These are phyloP conservation scores for Ips typographus DNA, from an alignment of 1,140 invertebrate species.

Conservation along the genomic window DNA sequence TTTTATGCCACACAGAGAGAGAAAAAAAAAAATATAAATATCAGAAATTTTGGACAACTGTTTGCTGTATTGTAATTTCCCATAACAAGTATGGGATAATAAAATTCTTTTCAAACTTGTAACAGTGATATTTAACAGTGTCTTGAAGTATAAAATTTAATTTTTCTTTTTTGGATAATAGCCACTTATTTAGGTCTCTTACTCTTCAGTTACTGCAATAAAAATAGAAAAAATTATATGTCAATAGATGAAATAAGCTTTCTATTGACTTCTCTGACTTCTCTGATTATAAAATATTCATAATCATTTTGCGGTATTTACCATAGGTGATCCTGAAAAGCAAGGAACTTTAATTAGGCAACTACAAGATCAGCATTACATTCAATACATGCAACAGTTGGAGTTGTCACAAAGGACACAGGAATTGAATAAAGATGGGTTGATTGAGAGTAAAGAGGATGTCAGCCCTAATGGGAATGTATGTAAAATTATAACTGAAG, in stretches of 20 bases:
- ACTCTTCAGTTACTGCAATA: too few species aligned
- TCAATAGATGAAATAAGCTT: background rate
- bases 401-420: constrained; percentile 53
- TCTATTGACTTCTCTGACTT: background rate
- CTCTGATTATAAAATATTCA: constrained; percentile 4
- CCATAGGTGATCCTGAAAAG: constrained; percentile 74
- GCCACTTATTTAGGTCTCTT: too few species aligned
- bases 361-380: constrained; percentile 96
- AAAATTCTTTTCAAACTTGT: background rate
- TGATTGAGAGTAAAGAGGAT: constrained; percentile 47
- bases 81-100: too few species aligned
- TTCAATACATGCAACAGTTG: constrained; percentile 94
- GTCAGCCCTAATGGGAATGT: constrained; percentile 26
- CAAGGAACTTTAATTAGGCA: constrained; percentile 91
- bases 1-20: too few species aligned
- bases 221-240: too few species aligned
- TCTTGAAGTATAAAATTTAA: too few species aligned
- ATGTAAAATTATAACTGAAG: constrained; percentile 12
- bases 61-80: too few species aligned
- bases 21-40: too few species aligned
- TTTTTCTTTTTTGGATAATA: too few species aligned
- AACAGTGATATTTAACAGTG: too few species aligned
- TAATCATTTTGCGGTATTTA: background rate
- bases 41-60: too few species aligned
- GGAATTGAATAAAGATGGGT: constrained; percentile 39